Evolutionary conservation across 2,888 invertebrate genomes (phyloP).

Genomic region (Meteorus colon): DNA sequence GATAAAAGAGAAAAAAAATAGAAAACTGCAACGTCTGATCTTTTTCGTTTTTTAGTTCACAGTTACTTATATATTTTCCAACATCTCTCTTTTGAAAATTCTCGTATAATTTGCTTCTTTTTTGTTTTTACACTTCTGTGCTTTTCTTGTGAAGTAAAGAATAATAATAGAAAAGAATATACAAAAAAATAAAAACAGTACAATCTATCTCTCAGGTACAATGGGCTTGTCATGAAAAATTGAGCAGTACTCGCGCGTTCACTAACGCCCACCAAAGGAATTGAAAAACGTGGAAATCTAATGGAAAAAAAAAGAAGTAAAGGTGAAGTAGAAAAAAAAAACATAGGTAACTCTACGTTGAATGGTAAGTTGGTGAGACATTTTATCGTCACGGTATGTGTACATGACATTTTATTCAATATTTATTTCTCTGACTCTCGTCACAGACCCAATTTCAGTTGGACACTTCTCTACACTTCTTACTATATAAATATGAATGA

Average conservation of each 20-base stretch:
- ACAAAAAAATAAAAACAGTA: background rate
- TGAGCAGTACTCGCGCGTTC: slow-evolving; percentile 47
- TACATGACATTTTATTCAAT: slow-evolving; percentile 22
- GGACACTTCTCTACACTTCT: background rate
- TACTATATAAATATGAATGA: background rate
- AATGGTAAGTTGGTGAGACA: slow-evolving; percentile 22
- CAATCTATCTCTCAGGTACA: slow-evolving; percentile 32
- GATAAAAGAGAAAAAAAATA: background rate
- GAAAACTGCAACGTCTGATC: background rate
- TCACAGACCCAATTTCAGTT: too few species aligned
- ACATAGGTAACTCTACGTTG: background rate
- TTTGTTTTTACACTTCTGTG: slow-evolving; percentile 1
- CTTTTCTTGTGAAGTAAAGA: slow-evolving; percentile 15
- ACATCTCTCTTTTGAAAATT: background rate
- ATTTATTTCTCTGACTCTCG: slow-evolving; percentile 19
- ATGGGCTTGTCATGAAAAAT: slow-evolving; percentile 51
- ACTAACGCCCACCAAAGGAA: slow-evolving; percentile 4
- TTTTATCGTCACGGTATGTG: slow-evolving; percentile 15
- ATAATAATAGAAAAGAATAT: background rate
- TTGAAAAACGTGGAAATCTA: background rate
- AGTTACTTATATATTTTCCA: background rate
- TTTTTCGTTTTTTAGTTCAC: background rate
- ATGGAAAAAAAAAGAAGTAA: slow-evolving; percentile 4
- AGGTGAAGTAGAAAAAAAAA: background rate
- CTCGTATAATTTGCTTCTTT: background rate